Conservation (phyloP, 1,140 invertebrate species). For the Heliconius himera region DNA sequence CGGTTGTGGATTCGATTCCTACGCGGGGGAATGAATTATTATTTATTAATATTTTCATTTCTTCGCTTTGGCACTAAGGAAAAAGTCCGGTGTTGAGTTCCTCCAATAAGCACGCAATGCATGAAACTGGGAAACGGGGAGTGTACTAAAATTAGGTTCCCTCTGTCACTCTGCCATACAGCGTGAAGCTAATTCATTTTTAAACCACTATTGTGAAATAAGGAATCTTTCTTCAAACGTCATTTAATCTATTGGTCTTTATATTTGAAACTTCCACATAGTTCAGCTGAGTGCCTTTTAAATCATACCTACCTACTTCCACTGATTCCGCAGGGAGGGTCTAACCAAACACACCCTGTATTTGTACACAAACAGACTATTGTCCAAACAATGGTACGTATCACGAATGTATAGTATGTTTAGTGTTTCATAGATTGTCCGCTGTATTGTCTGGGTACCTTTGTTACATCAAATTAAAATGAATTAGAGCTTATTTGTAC, state of each 20-base stretch:
- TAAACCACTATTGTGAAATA: not conserved
- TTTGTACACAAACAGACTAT: conserved; percentile 23
- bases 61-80: too few species aligned
- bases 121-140: too few species aligned
- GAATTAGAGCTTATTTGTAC: not conserved
- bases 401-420: conserved; percentile 4
- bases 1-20: too few species aligned
- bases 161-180: too few species aligned
- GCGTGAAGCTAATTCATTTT: too few species aligned
- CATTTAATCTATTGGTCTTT: conserved; percentile 9
- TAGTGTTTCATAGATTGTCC: conserved; percentile 15
- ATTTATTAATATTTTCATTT: too few species aligned
- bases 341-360: conserved; percentile 24
- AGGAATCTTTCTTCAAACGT: conserved; percentile 4
- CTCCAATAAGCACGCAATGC: too few species aligned
- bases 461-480: conserved; percentile 8
- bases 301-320: conserved; percentile 22
- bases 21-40: too few species aligned
- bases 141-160: too few species aligned
- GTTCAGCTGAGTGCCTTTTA: conserved; percentile 26
- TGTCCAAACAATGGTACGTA: conserved; percentile 20
- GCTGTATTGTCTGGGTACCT: conserved; percentile 3
- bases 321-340: conserved; percentile 8
- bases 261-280: conserved; percentile 19
- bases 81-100: too few species aligned